Base-by-base conservation (phyloP, 2,797 vertebrate genomes). In the Tragopan temminckii region DNA sequence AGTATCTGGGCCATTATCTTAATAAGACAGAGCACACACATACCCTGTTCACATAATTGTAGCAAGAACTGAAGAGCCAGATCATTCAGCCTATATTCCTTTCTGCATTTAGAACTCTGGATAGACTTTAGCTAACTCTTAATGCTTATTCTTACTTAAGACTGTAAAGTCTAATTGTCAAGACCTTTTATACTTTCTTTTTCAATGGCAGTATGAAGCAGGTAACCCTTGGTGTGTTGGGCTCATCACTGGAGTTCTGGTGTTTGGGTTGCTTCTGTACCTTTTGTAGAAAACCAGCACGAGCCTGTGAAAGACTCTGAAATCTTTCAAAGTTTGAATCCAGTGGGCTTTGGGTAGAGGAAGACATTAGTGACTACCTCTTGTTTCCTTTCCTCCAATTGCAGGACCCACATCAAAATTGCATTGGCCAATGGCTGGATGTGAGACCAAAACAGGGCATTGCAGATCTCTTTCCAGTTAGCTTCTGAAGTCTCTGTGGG, bases 341-440 rank as follows among this genome's bases (percentile, higher is more conserved):
- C 42, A 35, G 45, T 9, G 43, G 55, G 13, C 3, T 78, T n/a
- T 66, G n/a, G 11, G 7, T 43, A 38, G 35, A 64, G 12, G 53
- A 64, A 0, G 36, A 20, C 80, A 58, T 29, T 84, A 46, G 61
- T 1, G 2, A 13, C 11, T 53, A 33, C 16, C 14, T 68, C 19
- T 67, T 38, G 35, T 80, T 78, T 87, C 58, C 58, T 72, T 70
- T 63, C 46, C 38, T 64, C 1, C 45, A 61, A 55, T 53, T 6
- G 1, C 89, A 98, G 97, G 97, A 97, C 59, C 96, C 97, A 3
- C 92, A 96, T 9, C 92, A 76, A 83, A 97, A 95, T 67, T 75
- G 94, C 48, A 88, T 97, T 84, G 94, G 89, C 33, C 97, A 95
- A 63, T 97, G 96, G 96, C 88, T 97, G 87, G 94, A 97, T 23